Base-by-base conservation (phyloP, 2,888 invertebrate genomes). In the Platynereis dumerilii region DNA sequence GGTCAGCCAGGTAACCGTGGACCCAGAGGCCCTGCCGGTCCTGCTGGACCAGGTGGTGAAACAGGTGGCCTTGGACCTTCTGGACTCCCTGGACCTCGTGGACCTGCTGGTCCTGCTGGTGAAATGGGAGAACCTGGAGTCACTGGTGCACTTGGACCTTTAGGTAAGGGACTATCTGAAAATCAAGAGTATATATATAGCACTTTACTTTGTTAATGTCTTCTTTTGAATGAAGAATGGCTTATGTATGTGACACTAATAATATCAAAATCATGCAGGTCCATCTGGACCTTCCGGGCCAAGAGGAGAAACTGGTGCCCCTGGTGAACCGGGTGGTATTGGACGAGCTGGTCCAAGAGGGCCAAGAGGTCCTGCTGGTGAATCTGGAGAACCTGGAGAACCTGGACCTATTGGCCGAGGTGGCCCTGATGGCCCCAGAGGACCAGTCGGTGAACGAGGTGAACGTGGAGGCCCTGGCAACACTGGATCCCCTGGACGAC, bases 331-430 rank as follows among this genome's bases (percentile, higher is more conserved):
- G 12, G 70, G 69, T 39, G 22, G 54, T 17, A 1, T 44, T 27
- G 69, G 70, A 10, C 53, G 45, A 53, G n/a, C 52, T 28, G 70
- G 71, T 48, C 61, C 60, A 20, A 56, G 42, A 65, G 71, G 71
- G 65, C 67, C 39, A 48, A 24, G 15, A 59, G 69, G 20, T n/a
- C 52, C 44, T 29, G 26, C 44, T 55, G 65, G 72, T 26, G 39
- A 3, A 17, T 1, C 55, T 24, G 69, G 69, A 53, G 44, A 22
- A 26, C 48, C 63, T n/a, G 69, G 69, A 42, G 64, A 68, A 26
- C 27, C 54, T 1, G 69, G 69, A 26, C 59, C 59, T 12, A 20
- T 5, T n/a, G 58, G 58, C 5, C 34, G 3, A 29, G n/a, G 10
- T 22, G 59, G 59, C 2, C 17, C 10, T 5, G 3, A 2, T 20